These are phyloP conservation scores for Enteromius radiatus DNA, from an alignment of 2,797 vertebrate species.

Conservation along the genomic window DNA sequence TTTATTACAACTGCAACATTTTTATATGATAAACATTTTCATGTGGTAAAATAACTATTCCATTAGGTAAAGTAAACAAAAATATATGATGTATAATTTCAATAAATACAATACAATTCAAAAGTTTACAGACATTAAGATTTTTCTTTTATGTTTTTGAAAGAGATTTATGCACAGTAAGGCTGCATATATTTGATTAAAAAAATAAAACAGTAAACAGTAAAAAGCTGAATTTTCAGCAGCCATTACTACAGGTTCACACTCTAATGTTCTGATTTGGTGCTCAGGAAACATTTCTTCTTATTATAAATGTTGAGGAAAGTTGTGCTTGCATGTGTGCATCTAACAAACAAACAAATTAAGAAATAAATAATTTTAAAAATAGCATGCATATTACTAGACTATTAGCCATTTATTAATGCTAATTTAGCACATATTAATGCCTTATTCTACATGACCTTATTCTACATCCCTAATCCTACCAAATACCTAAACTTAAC, in stretches of 20 bases:
- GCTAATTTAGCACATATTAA: no score
- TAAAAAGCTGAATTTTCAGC: background rate
- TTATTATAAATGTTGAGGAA: background rate
- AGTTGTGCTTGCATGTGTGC: background rate
- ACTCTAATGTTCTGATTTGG: background rate
- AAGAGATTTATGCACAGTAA: background rate
- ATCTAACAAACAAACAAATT: background rate
- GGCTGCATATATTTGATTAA: background rate
- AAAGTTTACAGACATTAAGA: background rate
- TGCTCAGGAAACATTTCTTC: background rate
- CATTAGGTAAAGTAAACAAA: background rate
- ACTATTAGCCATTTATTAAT: no score
- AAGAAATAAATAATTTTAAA: background rate
- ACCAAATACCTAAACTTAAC: no score
- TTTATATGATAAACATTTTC: background rate
- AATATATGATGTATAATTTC: background rate
- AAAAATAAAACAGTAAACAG: no score
- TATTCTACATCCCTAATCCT: no score
- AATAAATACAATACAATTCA: background rate
- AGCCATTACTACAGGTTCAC: background rate
- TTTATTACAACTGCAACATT: background rate
- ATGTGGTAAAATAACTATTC: background rate
- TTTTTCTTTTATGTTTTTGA: background rate
- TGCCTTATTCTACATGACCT: no score
- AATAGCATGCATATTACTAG: no score